A percentile compares a stretch with the other conserved stretches of the same genome.
phyloP scores from a whole-genome alignment of 2,797 vertebrate genomes.

The Cuniculus paca region DNA sequence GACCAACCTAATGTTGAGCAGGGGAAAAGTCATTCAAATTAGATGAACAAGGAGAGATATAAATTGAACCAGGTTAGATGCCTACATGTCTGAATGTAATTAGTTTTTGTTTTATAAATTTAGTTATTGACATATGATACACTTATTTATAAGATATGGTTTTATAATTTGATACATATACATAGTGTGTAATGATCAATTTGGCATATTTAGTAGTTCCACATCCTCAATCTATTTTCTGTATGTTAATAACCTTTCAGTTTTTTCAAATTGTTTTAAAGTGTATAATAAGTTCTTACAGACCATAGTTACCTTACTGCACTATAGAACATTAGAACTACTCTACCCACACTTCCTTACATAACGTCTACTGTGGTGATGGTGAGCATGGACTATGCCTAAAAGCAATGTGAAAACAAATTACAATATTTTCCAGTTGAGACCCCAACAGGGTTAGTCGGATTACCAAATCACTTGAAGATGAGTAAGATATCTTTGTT shows the following conservation, averaged over 20 bases:
- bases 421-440: background rate
- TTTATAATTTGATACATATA: background rate
- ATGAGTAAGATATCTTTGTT: background rate
- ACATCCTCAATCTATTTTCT: background rate
- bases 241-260: background rate
- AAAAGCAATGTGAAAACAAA: background rate
- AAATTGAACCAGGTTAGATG: background rate
- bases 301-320: no score
- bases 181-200: background rate
- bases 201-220: background rate
- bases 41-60: background rate
- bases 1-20: background rate
- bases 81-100: background rate
- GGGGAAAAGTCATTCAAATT: background rate
- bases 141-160: background rate
- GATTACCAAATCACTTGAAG: background rate
- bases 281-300: background rate
- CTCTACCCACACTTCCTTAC: background rate
- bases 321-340: background rate
- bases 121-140: background rate
- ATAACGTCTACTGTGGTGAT: background rate
- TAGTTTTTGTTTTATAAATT: background rate
- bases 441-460: background rate
- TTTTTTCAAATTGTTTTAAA: background rate
- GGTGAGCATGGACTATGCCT: background rate